Base-by-base conservation (phyloP, 2,113 vertebrate species). In the Tringa solitaria region DNA sequence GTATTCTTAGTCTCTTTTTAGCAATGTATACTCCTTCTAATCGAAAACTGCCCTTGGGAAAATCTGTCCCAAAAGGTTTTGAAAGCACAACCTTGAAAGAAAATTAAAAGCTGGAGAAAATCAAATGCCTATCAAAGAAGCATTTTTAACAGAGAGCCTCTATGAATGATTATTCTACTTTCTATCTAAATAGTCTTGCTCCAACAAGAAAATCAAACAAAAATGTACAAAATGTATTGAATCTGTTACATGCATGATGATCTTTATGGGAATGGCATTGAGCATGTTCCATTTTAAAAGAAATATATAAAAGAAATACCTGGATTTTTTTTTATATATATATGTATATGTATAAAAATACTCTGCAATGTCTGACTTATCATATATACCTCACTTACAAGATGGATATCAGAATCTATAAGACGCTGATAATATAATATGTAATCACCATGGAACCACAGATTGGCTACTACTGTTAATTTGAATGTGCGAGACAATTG, bases 311-410 rank as follows among this genome's bases (percentile, higher is more conserved):
- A 41, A 85, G 12, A 56, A 69, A 69, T 28, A 22, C 2, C 1
- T 64, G 14, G 4, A 3, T 0, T 3, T 69, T 22, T 37, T 7
- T 5, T 17, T 26, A 26, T 9, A 33, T 27, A 17, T 3, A 33
- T 21, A 20, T 12, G 17, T 22, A 15, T 33, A 32, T 23, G 19
- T 10, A 33, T 18, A 14, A 45, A 87, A 69, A 73, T 64, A 77
- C 10, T 45, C 12, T 50, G 4, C 4, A 35, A 28, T 67, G 4
- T 41, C 51, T 73, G 27, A 63, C 4, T 57, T 68, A 12, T 53
- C 14, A 24, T 22, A 59, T 32, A 48, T 59, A 56, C 3, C 4
- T 82, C 19, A 78, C 4, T 67, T 60, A 48, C 1, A 57, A 63
- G 11, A 28, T 20, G 4, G 12, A 37, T 72, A 60, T 67, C 11